Evolutionary conservation across 1,140 invertebrate genomes (phyloP).

Genomic region (Radopholus similis): DNA sequence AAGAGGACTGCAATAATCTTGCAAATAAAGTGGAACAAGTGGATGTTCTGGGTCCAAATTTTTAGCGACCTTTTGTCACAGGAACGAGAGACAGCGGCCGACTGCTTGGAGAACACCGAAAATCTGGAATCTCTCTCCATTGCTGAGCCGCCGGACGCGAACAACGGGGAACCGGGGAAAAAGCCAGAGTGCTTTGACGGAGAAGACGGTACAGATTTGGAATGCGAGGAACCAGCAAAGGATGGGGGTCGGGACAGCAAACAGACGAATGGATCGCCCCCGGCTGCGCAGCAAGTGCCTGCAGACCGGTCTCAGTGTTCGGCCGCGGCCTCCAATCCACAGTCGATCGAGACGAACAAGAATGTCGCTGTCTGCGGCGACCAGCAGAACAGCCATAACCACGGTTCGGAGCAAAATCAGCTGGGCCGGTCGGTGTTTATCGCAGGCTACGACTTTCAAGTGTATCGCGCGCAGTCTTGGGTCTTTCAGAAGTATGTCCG

Average conservation of each 20-base stretch:
- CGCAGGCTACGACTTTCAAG: conserved; percentile 19
- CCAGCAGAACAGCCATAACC: neutral
- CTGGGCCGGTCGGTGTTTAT: conserved; percentile 17
- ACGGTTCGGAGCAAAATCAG: too few relatives aligned
- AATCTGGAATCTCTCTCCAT: too few relatives aligned
- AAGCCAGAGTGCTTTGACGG: too few relatives aligned
- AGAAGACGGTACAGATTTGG: too few relatives aligned
- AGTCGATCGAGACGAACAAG: too few relatives aligned
- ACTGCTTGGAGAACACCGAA: too few relatives aligned
- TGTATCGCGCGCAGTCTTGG: conserved; percentile 11
- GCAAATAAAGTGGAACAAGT: neutral
- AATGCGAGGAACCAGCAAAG: too few relatives aligned
- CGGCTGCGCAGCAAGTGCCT: neutral
- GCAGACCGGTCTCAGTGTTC: neutral
- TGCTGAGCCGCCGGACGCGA: too few relatives aligned
- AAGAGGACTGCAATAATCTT: neutral
- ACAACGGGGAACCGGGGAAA: too few relatives aligned
- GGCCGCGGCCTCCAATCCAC: too few relatives aligned
- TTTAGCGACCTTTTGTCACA: neutral
- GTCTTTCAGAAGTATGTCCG: conserved; percentile 10
- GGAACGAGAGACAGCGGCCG: neutral
- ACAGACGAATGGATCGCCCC: neutral
- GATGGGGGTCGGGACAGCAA: neutral
- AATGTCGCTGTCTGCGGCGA: neutral
- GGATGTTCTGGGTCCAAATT: neutral